Evolutionary conservation across 2,888 invertebrate genomes (phyloP).

Genomic region (Adineta ricciae): DNA sequence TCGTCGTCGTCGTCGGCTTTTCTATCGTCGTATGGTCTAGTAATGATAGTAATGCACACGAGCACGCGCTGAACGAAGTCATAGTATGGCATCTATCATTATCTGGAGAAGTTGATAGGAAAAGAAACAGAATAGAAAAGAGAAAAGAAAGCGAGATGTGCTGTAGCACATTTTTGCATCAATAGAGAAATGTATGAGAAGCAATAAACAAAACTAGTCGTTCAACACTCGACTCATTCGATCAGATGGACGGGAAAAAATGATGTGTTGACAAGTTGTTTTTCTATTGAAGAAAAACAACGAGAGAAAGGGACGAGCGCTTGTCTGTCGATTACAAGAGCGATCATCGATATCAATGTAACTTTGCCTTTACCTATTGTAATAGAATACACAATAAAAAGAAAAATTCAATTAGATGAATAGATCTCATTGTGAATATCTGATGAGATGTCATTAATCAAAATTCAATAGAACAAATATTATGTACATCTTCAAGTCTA

Average conservation of each 20-base stretch:
- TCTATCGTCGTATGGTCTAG: not conserved
- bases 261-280: not conserved
- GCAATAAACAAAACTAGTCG: not conserved
- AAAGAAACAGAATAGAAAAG: not conserved
- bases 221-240: not conserved
- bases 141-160: not conserved
- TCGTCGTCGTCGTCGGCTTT: constrained; percentile 15
- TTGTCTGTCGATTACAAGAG: not conserved
- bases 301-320: not conserved
- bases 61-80: not conserved
- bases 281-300: not conserved
- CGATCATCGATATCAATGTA: not conserved
- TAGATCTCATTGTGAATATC: not conserved
- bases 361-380: no score
- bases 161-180: not conserved
- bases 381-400: not conserved
- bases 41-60: not conserved
- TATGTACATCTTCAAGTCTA: not conserved
- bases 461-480: not conserved
- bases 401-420: not conserved
- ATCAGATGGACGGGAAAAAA: not conserved
- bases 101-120: not conserved
- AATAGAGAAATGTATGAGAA: not conserved
- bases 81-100: not conserved
- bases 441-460: no score